phyloP scores from a whole-genome alignment of 2,888 invertebrate species.

The Oscheius sp. region DNA sequence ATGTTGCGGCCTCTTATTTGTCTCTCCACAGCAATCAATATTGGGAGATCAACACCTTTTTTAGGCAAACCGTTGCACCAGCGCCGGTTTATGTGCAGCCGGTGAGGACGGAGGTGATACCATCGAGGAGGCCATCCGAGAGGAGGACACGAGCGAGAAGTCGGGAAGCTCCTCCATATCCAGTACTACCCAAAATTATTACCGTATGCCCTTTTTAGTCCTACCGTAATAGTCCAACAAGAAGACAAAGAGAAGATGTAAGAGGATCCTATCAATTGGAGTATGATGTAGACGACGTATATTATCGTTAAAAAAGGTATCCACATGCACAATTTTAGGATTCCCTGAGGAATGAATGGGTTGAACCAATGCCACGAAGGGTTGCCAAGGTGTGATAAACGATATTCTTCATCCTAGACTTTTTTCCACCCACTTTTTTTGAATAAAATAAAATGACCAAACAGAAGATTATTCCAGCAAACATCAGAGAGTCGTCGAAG shows the following conservation, averaged over 20 bases:
- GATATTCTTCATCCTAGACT: background rate
- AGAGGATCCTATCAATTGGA: constrained; percentile 26
- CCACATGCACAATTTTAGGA: constrained; percentile 40
- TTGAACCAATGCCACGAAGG: constrained; percentile 48
- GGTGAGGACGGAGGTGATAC: background rate
- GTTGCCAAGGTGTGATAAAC: constrained; percentile 44
- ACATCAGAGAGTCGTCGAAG: constrained; percentile 1
- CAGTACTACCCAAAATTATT: background rate
- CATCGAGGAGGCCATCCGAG: constrained; percentile 6
- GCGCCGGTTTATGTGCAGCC: constrained; percentile 32
- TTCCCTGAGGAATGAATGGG: constrained; percentile 43
- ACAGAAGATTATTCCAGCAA: constrained; percentile 6
- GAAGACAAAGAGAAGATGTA: constrained; percentile 9
- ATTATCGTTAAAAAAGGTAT: constrained; percentile 12
- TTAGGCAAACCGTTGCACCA: constrained; percentile 30
- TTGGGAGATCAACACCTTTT: constrained; percentile 28
- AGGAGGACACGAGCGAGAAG: constrained; percentile 4
- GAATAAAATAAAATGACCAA: background rate
- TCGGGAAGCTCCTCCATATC: constrained; percentile 21
- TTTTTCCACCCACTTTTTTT: background rate
- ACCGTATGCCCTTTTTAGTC: background rate
- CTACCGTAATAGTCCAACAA: background rate
- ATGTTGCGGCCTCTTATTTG: constrained; percentile 37
- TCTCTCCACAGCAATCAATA: constrained; percentile 31
- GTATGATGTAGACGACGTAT: constrained; percentile 33